These are phyloP conservation scores for Colinus virginianus DNA, from an alignment of 2,113 vertebrate genomes.

Conservation along the genomic window DNA sequence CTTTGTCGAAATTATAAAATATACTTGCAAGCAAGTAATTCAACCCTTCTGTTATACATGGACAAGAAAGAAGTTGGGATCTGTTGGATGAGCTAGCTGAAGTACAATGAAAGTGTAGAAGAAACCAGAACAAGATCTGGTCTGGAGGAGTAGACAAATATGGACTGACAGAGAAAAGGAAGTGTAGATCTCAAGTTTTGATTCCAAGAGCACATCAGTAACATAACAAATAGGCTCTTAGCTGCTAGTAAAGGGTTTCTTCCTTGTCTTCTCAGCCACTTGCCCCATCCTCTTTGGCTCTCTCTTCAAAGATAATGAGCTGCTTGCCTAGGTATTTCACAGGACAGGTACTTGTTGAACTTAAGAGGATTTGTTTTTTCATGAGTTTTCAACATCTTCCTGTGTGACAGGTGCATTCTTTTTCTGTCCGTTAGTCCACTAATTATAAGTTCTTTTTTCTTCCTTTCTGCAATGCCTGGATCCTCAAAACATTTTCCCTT, in stretches of 20 bases:
- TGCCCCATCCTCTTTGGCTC: background rate
- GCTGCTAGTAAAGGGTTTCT: background rate
- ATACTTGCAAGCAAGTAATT: background rate
- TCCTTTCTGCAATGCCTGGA: background rate
- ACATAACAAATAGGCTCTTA: background rate
- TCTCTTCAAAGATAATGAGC: background rate
- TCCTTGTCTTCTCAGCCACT: background rate
- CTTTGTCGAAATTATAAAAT: background rate
- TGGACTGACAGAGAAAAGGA: background rate
- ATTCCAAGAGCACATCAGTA: background rate
- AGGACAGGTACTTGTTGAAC: background rate
- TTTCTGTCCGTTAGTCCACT: background rate
- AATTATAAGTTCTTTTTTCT: background rate
- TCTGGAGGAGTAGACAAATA: background rate
- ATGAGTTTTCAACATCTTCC: background rate
- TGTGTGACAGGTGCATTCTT: background rate
- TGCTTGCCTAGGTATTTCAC: background rate
- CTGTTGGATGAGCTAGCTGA: background rate
- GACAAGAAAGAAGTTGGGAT: background rate
- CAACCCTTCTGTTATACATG: background rate
- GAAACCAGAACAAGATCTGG: background rate
- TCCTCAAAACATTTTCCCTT: background rate
- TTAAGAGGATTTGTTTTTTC: background rate
- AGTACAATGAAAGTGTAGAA: background rate
- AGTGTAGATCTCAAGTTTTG: background rate